Evolutionary conservation across 2,113 vertebrate species (phyloP).

Genomic region (Perca schrenkii): DNA sequence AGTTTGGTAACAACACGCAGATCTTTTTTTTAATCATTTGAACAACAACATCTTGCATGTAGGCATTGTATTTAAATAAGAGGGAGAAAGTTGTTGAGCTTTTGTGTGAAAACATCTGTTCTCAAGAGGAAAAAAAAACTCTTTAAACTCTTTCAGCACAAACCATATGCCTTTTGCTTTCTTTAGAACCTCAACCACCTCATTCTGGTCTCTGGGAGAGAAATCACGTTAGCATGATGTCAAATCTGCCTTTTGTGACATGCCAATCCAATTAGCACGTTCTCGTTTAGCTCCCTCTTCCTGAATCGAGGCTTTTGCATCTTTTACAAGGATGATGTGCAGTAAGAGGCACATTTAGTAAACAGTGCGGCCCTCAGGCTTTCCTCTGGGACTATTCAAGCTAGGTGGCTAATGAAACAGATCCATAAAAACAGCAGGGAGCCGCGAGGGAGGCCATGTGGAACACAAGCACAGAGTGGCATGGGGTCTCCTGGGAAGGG

Average conservation of each 20-base stretch:
- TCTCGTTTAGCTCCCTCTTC: conserved; percentile 65
- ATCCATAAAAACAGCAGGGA: conserved; percentile 63
- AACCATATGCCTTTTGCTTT: conserved; percentile 33
- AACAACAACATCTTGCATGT: neutral
- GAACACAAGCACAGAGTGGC: conserved; percentile 34
- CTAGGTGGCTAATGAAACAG: conserved; percentile 79
- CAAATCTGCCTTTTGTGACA: conserved; percentile 83
- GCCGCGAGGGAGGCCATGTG: conserved; percentile 39
- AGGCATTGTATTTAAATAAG: neutral
- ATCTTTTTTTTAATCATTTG: neutral
- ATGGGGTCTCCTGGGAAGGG: conserved; percentile 43
- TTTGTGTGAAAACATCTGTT: conserved; percentile 29
- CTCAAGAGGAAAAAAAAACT: conserved; percentile 11
- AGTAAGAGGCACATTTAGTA: conserved; percentile 76
- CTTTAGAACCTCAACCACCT: conserved; percentile 56
- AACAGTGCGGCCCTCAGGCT: conserved; percentile 63
- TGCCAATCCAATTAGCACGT: conserved; percentile 82
- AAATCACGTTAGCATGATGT: conserved; percentile 78
- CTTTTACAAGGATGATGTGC: conserved; percentile 74
- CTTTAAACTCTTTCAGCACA: conserved; percentile 31
- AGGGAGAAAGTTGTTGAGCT: neutral
- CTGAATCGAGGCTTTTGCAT: conserved; percentile 76
- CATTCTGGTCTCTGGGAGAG: conserved; percentile 46
- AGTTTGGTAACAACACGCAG: neutral
- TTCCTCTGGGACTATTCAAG: conserved; percentile 75